These are phyloP conservation scores for Aphrophora alni DNA, from an alignment of 2,888 invertebrate genomes.

Conservation along the genomic window DNA sequence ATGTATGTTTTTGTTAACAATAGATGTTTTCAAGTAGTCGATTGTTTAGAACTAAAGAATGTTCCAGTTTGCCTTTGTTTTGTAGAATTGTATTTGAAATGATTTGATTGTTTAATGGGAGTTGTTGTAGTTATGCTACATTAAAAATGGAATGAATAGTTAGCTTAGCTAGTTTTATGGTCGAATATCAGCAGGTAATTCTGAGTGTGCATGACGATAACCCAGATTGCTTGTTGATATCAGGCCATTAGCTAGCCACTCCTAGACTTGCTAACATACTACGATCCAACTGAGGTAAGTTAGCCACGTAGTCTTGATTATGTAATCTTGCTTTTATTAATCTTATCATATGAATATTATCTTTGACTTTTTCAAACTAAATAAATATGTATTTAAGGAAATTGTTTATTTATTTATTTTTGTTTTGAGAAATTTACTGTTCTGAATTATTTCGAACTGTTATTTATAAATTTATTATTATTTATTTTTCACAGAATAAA, in stretches of 20 bases:
- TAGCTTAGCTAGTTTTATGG: conserved; percentile 56
- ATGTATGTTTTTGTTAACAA: neutral
- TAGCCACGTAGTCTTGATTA: neutral
- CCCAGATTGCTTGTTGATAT: conserved; percentile 93
- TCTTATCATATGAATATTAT: conserved; percentile 28
- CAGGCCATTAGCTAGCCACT: conserved; percentile 58
- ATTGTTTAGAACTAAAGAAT: neutral
- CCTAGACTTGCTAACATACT: neutral
- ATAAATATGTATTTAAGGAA: too few species aligned
- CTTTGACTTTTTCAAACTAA: too few species aligned
- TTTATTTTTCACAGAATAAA: too few species aligned
- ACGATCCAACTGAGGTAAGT: neutral
- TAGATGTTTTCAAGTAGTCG: neutral
- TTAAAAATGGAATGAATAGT: neutral
- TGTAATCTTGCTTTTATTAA: neutral
- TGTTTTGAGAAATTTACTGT: too few species aligned
- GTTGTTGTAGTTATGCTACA: neutral
- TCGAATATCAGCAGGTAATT: conserved; percentile 99
- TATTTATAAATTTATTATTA: too few species aligned
- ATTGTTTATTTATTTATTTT: too few species aligned
- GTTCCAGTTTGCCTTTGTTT: neutral
- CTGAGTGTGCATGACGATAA: conserved; percentile 71
- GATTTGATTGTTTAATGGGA: neutral
- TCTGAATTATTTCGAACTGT: too few species aligned
- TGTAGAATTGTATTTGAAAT: neutral